These are phyloP conservation scores for Neogobius melanostomus DNA, from an alignment of 2,113 vertebrate species.

Conservation along the genomic window DNA sequence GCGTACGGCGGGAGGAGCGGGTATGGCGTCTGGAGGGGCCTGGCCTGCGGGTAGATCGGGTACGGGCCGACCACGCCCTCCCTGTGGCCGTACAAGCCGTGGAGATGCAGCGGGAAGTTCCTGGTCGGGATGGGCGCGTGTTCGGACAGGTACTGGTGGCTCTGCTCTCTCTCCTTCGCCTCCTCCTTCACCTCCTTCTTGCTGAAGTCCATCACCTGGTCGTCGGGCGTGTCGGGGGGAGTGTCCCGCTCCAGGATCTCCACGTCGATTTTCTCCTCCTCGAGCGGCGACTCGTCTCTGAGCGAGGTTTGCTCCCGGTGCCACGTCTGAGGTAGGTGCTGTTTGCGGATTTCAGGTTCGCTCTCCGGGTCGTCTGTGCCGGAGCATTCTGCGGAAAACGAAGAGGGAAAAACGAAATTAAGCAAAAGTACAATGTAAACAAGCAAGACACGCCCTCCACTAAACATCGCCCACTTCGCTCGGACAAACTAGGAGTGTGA, in stretches of 20 bases:
- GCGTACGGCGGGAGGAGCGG: slow-evolving; percentile 63
- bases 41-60: slow-evolving; percentile 65
- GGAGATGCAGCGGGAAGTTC: slow-evolving; percentile 64
- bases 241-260: slow-evolving; percentile 72
- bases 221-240: slow-evolving; percentile 72
- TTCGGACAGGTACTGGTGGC: neutral
- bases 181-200: slow-evolving; percentile 55
- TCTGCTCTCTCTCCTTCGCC: slow-evolving; percentile 16
- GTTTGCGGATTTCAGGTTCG: slow-evolving; percentile 41
- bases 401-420: neutral
- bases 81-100: slow-evolving; percentile 65
- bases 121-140: slow-evolving; percentile 18
- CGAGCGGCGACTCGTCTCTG: slow-evolving; percentile 37
- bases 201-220: slow-evolving; percentile 73
- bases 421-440: neutral
- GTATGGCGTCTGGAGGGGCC: slow-evolving; percentile 62
- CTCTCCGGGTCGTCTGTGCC: slow-evolving; percentile 18
- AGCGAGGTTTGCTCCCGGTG: neutral
- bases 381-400: slow-evolving; percentile 47
- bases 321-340: slow-evolving; percentile 55
- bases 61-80: slow-evolving; percentile 70
- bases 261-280: slow-evolving; percentile 66
- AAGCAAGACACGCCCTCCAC: no score
- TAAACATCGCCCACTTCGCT: no score
- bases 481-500: no score